Percentiles rank a stretch among this genome's conserved stretches.
These are phyloP conservation scores for Brassicogethes aeneus DNA, from an alignment of 2,888 invertebrate genomes.

Conservation along the genomic window DNA sequence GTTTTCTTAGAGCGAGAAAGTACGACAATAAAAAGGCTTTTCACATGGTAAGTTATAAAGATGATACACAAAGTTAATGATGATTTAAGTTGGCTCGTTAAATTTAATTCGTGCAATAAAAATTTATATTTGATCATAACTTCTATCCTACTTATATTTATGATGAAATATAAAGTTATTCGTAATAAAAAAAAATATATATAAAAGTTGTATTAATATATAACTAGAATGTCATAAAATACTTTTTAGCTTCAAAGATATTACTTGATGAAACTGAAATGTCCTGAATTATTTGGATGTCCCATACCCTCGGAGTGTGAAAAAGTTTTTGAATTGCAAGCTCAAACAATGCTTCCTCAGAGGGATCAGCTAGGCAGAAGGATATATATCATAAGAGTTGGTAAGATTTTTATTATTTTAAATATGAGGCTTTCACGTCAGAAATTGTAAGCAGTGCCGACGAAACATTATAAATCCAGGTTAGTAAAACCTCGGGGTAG, in stretches of 20 bases:
- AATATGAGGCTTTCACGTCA: too few relatives aligned
- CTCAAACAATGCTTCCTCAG: constrained; percentile 38
- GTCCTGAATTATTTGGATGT: constrained; percentile 39
- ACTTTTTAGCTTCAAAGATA: constrained; percentile 40
- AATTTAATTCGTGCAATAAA: too few relatives aligned
- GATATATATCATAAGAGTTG: constrained; percentile 40
- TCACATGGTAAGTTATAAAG: constrained; percentile 37
- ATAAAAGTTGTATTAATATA: constrained; percentile 4
- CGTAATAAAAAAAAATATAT: constrained; percentile 2
- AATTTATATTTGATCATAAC: too few relatives aligned
- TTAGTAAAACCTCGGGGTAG: too few relatives aligned
- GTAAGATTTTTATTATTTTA: too few relatives aligned
- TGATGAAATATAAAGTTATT: too few relatives aligned
- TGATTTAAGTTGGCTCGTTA: too few relatives aligned
- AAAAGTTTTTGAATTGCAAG: constrained; percentile 38
- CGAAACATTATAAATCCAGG: too few relatives aligned
- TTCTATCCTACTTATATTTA: background rate
- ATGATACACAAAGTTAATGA: too few relatives aligned
- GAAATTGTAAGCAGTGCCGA: too few relatives aligned
- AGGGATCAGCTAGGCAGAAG: constrained; percentile 39
- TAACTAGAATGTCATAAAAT: too few relatives aligned
- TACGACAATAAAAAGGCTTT: constrained; percentile 43
- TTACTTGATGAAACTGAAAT: constrained; percentile 41
- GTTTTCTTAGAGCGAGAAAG: constrained; percentile 50
- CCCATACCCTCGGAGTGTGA: constrained; percentile 35